Percentiles rank a stretch among this genome's conserved stretches.
Conservation (phyloP, 2,113 vertebrate species). For the Seriola rivoliana region DNA sequence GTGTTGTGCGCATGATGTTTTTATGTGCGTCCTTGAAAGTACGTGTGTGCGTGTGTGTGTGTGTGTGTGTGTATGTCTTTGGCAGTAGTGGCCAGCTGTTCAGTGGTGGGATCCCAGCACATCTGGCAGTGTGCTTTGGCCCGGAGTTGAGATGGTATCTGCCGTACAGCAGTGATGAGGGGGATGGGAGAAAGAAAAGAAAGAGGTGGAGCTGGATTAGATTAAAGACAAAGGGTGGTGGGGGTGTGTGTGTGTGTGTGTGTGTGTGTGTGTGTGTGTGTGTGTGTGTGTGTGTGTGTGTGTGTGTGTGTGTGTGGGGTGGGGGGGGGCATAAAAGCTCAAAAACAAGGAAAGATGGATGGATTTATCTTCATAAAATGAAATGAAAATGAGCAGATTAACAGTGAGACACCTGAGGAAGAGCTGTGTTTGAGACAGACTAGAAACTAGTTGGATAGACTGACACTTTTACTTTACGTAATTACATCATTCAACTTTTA, state of each 20-base stretch:
- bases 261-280: no score
- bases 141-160: constrained; percentile 46
- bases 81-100: constrained; percentile 65
- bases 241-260: no score
- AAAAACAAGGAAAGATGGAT: constrained; percentile 30
- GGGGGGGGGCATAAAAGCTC: neutral
- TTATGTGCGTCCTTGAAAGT: neutral
- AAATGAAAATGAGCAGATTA: constrained; percentile 22
- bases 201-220: constrained; percentile 12
- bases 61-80: constrained; percentile 27
- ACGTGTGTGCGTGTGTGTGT: constrained; percentile 5
- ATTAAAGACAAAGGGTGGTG: constrained; percentile 39
- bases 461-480: neutral
- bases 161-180: constrained; percentile 18
- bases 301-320: no score
- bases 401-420: constrained; percentile 23
- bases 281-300: no score
- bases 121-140: constrained; percentile 65
- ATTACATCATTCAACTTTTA: neutral
- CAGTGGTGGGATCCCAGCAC: constrained; percentile 62
- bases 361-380: constrained; percentile 26
- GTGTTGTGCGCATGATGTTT: neutral
- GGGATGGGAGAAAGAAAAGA: constrained; percentile 11
- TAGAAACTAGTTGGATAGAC: neutral
- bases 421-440: constrained; percentile 6